Base-by-base conservation (phyloP, 2,888 invertebrate species). In the Epistrophe eligans region DNA sequence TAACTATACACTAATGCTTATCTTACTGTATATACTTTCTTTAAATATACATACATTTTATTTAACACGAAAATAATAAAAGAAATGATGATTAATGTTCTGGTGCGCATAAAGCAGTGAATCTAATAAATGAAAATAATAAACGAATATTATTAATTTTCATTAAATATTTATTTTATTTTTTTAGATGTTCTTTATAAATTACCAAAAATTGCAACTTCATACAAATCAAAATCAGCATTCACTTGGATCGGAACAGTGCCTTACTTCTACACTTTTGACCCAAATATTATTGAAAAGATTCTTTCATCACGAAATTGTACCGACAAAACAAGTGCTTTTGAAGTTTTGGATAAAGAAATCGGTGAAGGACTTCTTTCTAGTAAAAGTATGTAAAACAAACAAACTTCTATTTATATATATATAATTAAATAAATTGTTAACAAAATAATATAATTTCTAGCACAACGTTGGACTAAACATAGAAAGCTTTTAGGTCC, bases 401-500 rank as follows among this genome's bases (percentile, higher is more conserved):
- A n/a, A n/a, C n/a, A 0, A 17, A 1, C 11, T 5, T 28, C 11
- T 10, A 15, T 5, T 17, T n/a, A 8, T 9, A 28, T n/a, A 15
- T 28, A 38, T 15, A 13, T 13, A 13, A 17, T 40, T 38, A 35
- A n/a, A n/a, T 2, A 24, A 7, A 13, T 67, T 67, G 0, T 10
- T 10, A 4, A 35, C n/a, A 28, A 13, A 48, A 45, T 10, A 2
- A 6, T 19, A 28, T 19, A 15, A 67, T 6, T 83, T 52, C 2
- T 24, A 87, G 85, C 85, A 13, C 70, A 73, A 35, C 50, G 87
- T 62, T 90, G 90, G 90, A 89, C 81, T n/a, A 88, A 88, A 19
- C 88, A 90, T 71, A 89, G 90, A 6, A 90, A 89, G 52, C 85
- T 90, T 0, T 79, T 90, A 17, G 90, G 89, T 32, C 88, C 89